These are phyloP conservation scores for Apodemus sylvaticus DNA, from an alignment of 2,113 vertebrate species.

Conservation along the genomic window DNA sequence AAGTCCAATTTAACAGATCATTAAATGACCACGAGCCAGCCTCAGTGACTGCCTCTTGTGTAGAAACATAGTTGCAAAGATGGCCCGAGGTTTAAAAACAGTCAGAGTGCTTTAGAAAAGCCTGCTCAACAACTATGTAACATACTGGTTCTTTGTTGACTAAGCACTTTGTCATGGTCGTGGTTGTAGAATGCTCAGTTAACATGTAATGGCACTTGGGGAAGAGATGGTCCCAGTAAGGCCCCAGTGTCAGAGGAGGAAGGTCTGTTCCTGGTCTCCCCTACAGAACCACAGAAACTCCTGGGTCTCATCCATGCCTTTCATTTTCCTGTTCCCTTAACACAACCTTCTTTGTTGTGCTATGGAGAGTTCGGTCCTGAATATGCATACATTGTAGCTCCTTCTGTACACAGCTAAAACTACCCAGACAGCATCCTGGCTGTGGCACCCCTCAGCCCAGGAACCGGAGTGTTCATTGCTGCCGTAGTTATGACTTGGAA, in stretches of 20 bases:
- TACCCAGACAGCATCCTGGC: background rate
- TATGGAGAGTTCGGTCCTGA: background rate
- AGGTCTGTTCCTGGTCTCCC: too few species aligned
- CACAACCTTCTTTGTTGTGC: background rate
- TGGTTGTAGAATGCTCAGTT: background rate
- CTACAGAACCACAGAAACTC: background rate
- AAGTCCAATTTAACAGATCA: rapidly evolving
- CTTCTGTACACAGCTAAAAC: background rate
- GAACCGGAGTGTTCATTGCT: background rate
- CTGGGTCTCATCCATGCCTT: rapidly evolving
- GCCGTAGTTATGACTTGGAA: background rate
- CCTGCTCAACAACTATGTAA: background rate
- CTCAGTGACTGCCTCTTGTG: background rate
- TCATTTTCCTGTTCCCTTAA: background rate
- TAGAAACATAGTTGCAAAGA: background rate
- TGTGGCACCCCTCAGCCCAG: background rate
- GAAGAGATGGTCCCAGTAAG: background rate
- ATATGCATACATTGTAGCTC: background rate
- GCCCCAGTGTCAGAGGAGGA: background rate
- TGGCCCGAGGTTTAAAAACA: background rate
- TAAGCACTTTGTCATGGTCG: too few species aligned
- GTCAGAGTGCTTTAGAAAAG: background rate
- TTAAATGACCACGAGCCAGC: background rate
- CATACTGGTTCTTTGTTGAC: background rate
- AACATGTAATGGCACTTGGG: background rate